Evolutionary conservation across 2,888 invertebrate species (phyloP).

Genomic region (Pollenia griseotomentosa): DNA sequence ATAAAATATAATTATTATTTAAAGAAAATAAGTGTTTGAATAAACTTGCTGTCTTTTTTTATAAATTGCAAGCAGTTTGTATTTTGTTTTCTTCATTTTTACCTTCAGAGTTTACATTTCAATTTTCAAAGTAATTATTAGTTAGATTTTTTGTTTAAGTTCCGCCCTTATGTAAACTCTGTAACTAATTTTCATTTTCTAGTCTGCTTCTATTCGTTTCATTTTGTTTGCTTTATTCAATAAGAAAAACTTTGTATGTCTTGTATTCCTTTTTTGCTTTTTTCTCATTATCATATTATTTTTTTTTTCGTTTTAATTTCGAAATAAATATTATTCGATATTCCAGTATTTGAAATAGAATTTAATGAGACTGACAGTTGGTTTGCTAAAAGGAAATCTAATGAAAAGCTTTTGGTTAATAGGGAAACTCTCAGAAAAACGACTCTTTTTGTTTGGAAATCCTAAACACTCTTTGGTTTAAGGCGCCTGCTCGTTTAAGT

Average conservation of each 20-base stretch:
- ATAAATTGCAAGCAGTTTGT: background rate
- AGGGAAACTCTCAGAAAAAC: background rate
- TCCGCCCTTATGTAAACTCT: slow-evolving; percentile 70
- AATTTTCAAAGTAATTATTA: slow-evolving; percentile 16
- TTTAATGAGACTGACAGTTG: slow-evolving; percentile 26
- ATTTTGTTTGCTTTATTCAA: slow-evolving; percentile 27
- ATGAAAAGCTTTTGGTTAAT: slow-evolving; percentile 46
- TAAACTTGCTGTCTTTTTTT: too few relatives aligned
- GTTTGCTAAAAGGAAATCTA: background rate
- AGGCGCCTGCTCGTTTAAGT: slow-evolving; percentile 48
- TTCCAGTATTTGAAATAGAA: slow-evolving; percentile 60
- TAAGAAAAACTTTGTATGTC: slow-evolving; percentile 31
- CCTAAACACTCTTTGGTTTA: background rate
- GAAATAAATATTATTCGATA: slow-evolving; percentile 61
- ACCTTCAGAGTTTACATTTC: background rate
- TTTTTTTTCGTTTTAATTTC: slow-evolving; percentile 29
- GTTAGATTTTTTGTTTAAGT: slow-evolving; percentile 38
- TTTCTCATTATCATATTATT: slow-evolving; percentile 14
- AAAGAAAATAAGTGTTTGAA: background rate
- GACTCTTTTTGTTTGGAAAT: background rate
- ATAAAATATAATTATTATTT: background rate
- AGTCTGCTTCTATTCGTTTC: slow-evolving; percentile 49
- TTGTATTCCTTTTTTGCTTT: slow-evolving; percentile 19
- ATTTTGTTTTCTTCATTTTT: background rate
- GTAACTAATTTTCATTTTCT: slow-evolving; percentile 57